A percentile compares a stretch with the other conserved stretches of the same genome.
phyloP scores from a whole-genome alignment of 2,797 vertebrate genomes.

The Taeniopygia guttata region DNA sequence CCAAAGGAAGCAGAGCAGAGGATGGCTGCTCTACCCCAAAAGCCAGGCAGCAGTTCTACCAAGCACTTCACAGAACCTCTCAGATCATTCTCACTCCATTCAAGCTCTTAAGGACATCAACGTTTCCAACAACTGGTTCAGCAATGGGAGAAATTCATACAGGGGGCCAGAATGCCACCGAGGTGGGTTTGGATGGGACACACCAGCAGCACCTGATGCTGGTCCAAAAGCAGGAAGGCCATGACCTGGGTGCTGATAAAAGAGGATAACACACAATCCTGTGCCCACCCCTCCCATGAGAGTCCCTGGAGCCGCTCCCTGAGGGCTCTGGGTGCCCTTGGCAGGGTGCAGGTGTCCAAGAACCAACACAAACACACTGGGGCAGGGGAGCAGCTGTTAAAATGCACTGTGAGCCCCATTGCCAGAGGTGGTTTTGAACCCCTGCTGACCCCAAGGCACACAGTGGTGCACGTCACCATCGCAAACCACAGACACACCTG shows the following conservation, averaged over 20 bases:
- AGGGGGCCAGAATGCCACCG: too few relatives aligned
- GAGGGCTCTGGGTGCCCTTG: background rate
- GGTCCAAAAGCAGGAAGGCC: background rate
- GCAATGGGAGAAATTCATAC: background rate
- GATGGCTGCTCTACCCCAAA: background rate
- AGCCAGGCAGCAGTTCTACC: background rate
- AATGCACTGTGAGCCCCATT: background rate
- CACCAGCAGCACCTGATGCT: background rate
- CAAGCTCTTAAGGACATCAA: background rate
- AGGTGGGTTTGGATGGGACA: background rate
- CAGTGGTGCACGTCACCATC: rapidly evolving
- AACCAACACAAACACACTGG: rapidly evolving
- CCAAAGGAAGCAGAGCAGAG: background rate
- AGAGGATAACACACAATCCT: rapidly evolving
- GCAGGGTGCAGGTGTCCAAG: background rate
- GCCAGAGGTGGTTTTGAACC: background rate
- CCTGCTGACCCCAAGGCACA: background rate
- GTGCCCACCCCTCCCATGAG: background rate
- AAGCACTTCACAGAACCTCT: background rate
- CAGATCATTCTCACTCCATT: background rate
- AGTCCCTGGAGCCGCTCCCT: background rate
- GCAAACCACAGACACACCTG: background rate
- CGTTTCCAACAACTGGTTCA: background rate
- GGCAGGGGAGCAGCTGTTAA: background rate
- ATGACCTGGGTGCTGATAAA: background rate